Conservation (phyloP, 2,888 invertebrate species). For the Athrips mouffetella region DNA sequence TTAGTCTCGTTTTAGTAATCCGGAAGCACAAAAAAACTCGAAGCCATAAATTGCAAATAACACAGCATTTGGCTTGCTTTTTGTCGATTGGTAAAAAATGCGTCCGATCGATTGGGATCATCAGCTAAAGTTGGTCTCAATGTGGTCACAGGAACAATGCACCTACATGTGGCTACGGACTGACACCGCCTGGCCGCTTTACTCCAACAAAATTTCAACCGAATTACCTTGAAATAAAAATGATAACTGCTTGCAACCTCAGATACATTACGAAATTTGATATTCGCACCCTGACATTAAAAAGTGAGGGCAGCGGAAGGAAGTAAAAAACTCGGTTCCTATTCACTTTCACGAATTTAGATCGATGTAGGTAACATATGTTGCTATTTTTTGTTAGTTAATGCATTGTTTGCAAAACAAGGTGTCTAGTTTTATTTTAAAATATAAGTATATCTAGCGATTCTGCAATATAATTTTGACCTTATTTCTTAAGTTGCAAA, state of each 20-base stretch:
- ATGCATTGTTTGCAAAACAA: background rate
- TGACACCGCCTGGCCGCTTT: conserved; percentile 45
- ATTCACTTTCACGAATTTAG: conserved; percentile 70
- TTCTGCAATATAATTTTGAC: too few species aligned
- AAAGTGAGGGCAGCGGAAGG: conserved; percentile 74
- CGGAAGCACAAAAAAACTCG: conserved; percentile 61
- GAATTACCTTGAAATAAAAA: conserved; percentile 25
- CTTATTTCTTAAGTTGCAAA: too few species aligned
- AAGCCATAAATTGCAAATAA: conserved; percentile 68
- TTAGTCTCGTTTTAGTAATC: conserved; percentile 27
- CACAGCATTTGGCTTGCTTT: conserved; percentile 49
- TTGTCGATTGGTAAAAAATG: conserved; percentile 46
- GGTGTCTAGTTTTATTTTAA: background rate
- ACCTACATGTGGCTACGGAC: conserved; percentile 73
- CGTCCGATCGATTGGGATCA: conserved; percentile 57
- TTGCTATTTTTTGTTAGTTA: conserved; percentile 38
- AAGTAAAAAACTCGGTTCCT: conserved; percentile 69
- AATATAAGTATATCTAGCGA: too few species aligned
- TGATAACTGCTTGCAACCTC: conserved; percentile 20
- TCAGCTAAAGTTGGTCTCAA: conserved; percentile 51
- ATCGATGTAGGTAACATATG: conserved; percentile 59
- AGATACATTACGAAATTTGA: conserved; percentile 56
- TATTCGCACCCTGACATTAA: conserved; percentile 69
- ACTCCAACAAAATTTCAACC: conserved; percentile 30
- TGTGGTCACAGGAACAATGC: conserved; percentile 69